Base-by-base conservation (phyloP, 1,140 invertebrate species). In the Coenobita brevimanus region DNA sequence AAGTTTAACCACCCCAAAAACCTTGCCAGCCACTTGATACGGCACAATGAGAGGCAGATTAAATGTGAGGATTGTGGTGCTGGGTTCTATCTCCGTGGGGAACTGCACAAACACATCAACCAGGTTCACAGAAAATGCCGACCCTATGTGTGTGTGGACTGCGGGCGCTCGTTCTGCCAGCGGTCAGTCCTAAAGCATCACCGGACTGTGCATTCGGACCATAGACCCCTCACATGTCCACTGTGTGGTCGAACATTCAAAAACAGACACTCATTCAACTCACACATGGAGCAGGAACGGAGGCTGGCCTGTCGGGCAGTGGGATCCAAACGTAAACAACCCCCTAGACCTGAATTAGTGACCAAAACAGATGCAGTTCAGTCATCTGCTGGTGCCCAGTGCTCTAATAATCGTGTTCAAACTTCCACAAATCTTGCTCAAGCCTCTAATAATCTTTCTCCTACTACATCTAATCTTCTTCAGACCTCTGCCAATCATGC, bases 21-120 rank as follows among this genome's bases (percentile, higher is more conserved):
- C 57, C 62, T 87, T 15, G 85, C 85, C 6, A 87, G 85, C 27
- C 85, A 87, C 54, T 27, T 24, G 17, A 46, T 87, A 21, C 50
- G 76, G 21, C 85, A 87, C 38, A 69, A 41, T 27, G 85, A 87
- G 54, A 41, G 85, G 1, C 38, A n/a, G 10, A 30, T 87, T 1
- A 71, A 73, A 46, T 87, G 85, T 50, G 50, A 38, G 4, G 76
- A 71, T 21, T 87, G 85, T 36, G 60, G 36, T 15, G 85, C 85
- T 15, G 33, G 13, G 21, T 87, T 87, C 30, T 87, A 78, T 50
- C 67, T 81, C 30, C 76, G 50, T 15, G 69, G 33, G 30, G 76
- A 87, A 41, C 38, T 87, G 4, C 46, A 87, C 24, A 87, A 87
- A n/a, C 85, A 87, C 78, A 54, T 87, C 6, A 87, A 87, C 24